A percentile compares a stretch with the other conserved stretches of the same genome.
Evolutionary conservation across 2,113 vertebrate genomes (phyloP).

Genomic region (Baryphthengus martii): DNA sequence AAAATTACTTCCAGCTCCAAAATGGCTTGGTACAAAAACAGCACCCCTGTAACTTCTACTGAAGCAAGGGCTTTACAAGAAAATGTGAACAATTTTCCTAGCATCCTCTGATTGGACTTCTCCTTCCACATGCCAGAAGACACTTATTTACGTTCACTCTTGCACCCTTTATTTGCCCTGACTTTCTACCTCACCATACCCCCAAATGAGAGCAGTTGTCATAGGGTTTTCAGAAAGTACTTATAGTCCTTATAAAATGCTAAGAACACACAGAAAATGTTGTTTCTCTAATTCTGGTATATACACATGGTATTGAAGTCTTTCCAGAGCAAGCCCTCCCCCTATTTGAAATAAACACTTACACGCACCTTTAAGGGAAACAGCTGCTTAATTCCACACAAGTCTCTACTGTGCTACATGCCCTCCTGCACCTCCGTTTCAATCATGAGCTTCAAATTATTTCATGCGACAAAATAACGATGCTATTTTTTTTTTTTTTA

Average conservation of each 20-base stretch:
- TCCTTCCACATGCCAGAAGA: background rate
- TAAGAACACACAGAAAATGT: background rate
- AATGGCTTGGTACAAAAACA: background rate
- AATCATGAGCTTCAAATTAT: background rate
- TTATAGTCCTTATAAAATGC: background rate
- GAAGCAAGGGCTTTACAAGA: background rate
- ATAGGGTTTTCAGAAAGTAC: background rate
- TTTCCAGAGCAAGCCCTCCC: background rate
- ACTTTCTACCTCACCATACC: background rate
- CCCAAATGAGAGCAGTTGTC: background rate
- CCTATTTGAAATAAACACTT: accelerated
- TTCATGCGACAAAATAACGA: background rate
- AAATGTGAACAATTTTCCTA: background rate
- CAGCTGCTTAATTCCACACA: background rate
- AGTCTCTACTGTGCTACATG: accelerated
- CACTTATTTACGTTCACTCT: background rate
- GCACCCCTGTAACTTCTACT: background rate
- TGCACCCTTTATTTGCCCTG: background rate
- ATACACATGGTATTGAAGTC: accelerated
- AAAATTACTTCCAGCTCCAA: background rate
- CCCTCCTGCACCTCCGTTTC: background rate
- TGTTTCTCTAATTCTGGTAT: background rate
- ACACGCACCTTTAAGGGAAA: background rate
- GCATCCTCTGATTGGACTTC: background rate
- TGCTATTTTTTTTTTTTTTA: background rate